A percentile compares a stretch with the other conserved stretches of the same genome.
These are phyloP conservation scores for Cirrhinus molitorella DNA, from an alignment of 2,797 vertebrate species.

Conservation along the genomic window DNA sequence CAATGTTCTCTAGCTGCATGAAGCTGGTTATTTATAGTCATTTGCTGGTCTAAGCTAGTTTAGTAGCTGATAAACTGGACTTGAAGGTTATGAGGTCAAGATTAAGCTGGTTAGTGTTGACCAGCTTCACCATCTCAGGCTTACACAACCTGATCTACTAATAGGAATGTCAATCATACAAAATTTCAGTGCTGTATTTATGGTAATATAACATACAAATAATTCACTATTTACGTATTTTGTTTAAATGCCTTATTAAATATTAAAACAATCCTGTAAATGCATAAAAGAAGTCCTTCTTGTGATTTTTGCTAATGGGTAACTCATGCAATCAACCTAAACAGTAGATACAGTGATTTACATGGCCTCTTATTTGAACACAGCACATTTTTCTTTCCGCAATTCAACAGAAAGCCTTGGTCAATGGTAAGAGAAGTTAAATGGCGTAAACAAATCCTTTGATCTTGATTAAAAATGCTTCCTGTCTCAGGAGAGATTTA, in stretches of 20 bases:
- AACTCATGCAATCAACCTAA: not conserved
- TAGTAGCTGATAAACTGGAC: not conserved
- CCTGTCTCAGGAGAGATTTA: conserved; percentile 37
- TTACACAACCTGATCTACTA: not conserved
- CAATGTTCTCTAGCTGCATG: not conserved
- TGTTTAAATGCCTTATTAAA: not conserved
- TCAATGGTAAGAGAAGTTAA: conserved; percentile 35
- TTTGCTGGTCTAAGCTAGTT: not conserved
- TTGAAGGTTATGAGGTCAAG: not conserved
- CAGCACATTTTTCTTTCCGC: conserved; percentile 32
- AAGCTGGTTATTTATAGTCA: not conserved
- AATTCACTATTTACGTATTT: not conserved
- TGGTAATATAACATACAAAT: not conserved
- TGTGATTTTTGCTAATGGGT: not conserved
- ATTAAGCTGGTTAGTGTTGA: not conserved
- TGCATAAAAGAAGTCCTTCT: conserved; percentile 3
- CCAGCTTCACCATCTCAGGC: not conserved
- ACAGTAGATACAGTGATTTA: conserved; percentile 13
- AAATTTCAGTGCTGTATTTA: not conserved
- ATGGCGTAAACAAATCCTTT: not conserved
- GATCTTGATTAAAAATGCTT: conserved; percentile 44
- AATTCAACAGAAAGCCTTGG: conserved; percentile 53
- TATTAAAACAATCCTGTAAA: no score
- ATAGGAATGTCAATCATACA: not conserved
- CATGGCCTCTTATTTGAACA: conserved; percentile 22